Conservation (phyloP, 2,113 vertebrate genomes). For the Spilogale gracilis region DNA sequence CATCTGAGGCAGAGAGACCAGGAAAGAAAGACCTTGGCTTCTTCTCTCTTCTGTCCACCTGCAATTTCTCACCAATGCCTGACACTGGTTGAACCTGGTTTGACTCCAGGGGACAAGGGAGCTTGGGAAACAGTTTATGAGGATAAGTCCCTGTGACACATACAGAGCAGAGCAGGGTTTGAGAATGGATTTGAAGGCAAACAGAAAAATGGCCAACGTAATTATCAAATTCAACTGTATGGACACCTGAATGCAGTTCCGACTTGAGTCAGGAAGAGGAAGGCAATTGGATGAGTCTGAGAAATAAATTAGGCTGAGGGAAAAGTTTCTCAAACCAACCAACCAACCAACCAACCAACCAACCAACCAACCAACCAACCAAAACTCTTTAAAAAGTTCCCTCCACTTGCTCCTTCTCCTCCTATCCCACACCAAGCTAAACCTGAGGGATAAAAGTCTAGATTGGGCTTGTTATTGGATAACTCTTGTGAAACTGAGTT, state of each 20-base stretch:
- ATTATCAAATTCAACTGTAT: neutral
- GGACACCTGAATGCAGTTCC: neutral
- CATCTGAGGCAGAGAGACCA: neutral
- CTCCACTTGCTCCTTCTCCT: neutral
- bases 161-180: neutral
- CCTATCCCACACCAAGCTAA: neutral
- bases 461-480: neutral
- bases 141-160: neutral
- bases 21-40: neutral
- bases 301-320: neutral
- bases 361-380: neutral
- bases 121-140: neutral
- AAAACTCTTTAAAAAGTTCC: neutral
- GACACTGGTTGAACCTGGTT: neutral
- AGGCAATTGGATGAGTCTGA: neutral
- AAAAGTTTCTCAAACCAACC: neutral
- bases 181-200: neutral
- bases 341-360: neutral
- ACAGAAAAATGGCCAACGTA: neutral
- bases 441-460: neutral
- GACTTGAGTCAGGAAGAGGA: neutral
- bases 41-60: neutral
- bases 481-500: neutral
- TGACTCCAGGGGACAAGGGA: neutral
- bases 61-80: neutral